Evolutionary conservation across 2,888 invertebrate species (phyloP), one percentile per base, ranked within the genome.

Genomic region (Eumerus sabulonum): DNA sequence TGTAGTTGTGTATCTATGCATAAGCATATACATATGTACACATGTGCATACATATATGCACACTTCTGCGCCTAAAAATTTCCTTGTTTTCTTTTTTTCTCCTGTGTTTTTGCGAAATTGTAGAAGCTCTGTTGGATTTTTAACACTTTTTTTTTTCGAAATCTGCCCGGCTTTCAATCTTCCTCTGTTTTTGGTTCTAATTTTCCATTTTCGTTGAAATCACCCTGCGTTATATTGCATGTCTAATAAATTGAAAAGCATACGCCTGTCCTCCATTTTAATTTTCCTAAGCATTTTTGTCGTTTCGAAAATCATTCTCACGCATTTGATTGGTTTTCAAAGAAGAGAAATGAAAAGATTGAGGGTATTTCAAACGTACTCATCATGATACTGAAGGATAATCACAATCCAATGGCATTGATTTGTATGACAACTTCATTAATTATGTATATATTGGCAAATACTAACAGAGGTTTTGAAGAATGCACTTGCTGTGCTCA

Each of bases 401-500:
- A 42, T 42, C 57, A 44, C 19, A 62, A 57, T 67, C 47, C 53
- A 53, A 73, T 63, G 77, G 16, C 42, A 73, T 59, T 17, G 63
- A 63, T 70, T 54, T 70, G 68, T 73, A 68, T 73, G 62, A 63
- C 51, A 17, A 36, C 64, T 68, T 79, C 79, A 79, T 74, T 79
- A 79, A 79, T 79, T 79, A 79, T 79, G 19, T 7, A 27, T 40
- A 40, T 67, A 79, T 79, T 13, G 73, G 68, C 74, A 79, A 74
- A 79, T 79, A 79, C 74, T 7, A 27, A 7, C 27, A 79, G 54
- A 79, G 54, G 36, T 38, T 60, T 70, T 59, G 35, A 74, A 70
- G 74, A 68, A 74, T 74, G 68, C 74, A 74, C 64, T 74, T 74
- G 68, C 48, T 60, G 68, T 70, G 63, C 74, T 74, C 74, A 68